Percentiles rank a stretch among this genome's conserved stretches.
These are phyloP conservation scores for Guaruba guarouba DNA, from an alignment of 2,113 vertebrate genomes.

Conservation along the genomic window DNA sequence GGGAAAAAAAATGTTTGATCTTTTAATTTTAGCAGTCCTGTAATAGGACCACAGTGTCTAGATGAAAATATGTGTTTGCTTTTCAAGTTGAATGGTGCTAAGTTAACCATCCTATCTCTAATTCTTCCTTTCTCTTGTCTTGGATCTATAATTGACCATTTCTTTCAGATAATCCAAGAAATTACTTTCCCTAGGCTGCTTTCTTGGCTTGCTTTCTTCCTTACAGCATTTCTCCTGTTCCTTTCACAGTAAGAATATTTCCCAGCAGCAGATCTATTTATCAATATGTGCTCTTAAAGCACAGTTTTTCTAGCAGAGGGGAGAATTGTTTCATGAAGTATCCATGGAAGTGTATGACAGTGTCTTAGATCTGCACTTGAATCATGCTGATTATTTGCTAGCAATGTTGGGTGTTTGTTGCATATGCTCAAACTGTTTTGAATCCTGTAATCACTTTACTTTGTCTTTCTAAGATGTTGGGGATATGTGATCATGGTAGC, in stretches of 20 bases:
- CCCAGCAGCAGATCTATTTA: neutral
- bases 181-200: neutral
- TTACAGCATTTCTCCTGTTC: neutral
- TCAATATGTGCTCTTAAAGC: neutral
- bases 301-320: neutral
- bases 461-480: neutral
- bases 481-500: neutral
- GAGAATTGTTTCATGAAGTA: neutral
- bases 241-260: neutral
- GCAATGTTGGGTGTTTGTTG: neutral
- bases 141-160: neutral
- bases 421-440: neutral
- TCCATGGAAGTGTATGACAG: neutral
- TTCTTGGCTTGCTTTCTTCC: neutral
- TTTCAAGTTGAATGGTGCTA: neutral
- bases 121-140: neutral
- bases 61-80: constrained; percentile 4
- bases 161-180: neutral
- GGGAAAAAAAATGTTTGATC: neutral
- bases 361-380: neutral
- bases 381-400: neutral
- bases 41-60: neutral
- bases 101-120: neutral
- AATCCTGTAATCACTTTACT: neutral
- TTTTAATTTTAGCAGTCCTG: constrained; percentile 9